Base-by-base conservation (phyloP, 2,888 invertebrate species). In the Aphidius colemani region DNA sequence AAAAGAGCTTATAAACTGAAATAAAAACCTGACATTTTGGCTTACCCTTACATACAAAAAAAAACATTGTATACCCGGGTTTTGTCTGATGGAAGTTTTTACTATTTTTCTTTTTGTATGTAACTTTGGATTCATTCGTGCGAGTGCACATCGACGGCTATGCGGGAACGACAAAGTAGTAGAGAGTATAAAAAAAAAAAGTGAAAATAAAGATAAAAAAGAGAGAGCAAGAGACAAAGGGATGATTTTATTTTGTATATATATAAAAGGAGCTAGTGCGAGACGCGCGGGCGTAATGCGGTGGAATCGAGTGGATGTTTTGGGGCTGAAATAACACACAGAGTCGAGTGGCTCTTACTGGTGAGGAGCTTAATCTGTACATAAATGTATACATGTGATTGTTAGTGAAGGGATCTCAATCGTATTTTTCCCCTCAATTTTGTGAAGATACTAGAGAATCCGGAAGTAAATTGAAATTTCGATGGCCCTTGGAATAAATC, bases 241-340 rank as follows among this genome's bases (percentile, higher is more conserved):
- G 58, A 58, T 30, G 30, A 45, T 44, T 18, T 39, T 48, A 45
- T 44, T 18, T 39, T 48, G 43, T 53, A 59, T 8, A 53, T 45
- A 30, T 40, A 46, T 46, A 56, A 56, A 55, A 61, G 56, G 55
- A 46, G 59, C 43, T 49, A 11, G 30, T 13, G 10, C 40, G 43
- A 53, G 61, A 65, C 55, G 57, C 58, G 63, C 64, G 66, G 64
- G 65, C 73, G 74, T 77, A 80, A 80, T 78, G 79, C 75, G 72
- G 74, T 70, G 78, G 80, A 80, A 80, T 80, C 75, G 76, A 80
- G 78, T 78, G 76, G 74, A 72, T 73, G 64, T 55, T 60, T 59
- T 64, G 18, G 62, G 30, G 44, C 53, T 39, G n/a, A n/a, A 60
- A 57, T 41, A 50, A 44, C 44, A 45, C 53, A 43, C 11, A n/a